Conservation (phyloP, 2,888 invertebrate genomes). For the Diaphora mendica region DNA sequence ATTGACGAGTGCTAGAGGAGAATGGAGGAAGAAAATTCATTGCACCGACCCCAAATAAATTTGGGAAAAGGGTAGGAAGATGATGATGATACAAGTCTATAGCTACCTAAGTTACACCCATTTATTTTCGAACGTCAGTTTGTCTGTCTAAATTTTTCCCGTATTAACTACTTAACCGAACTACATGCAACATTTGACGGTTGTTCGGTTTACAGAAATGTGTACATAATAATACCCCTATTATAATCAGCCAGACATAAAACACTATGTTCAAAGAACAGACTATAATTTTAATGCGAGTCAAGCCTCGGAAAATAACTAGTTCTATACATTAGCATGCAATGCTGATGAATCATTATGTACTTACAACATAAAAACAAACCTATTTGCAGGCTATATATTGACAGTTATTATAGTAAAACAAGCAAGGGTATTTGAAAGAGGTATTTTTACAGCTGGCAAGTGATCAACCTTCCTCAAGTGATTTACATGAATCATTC, state of each 20-base stretch:
- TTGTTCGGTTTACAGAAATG: neutral
- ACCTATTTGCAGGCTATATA: constrained; percentile 29
- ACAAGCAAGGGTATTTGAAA: constrained; percentile 57
- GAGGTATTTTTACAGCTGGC: constrained; percentile 69
- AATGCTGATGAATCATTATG: neutral
- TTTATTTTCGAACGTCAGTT: neutral
- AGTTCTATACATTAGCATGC: neutral
- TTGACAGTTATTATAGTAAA: constrained; percentile 43
- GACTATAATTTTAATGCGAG: neutral
- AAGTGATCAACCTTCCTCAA: constrained; percentile 66
- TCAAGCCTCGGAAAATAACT: neutral
- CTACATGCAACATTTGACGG: no score
- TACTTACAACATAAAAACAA: constrained; percentile 13
- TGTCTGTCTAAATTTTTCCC: neutral
- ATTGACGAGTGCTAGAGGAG: no score
- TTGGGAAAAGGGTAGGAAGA: no score
- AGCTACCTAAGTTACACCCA: neutral
- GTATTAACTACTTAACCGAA: neutral
- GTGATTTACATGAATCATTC: constrained; percentile 65
- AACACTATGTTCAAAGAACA: neutral
- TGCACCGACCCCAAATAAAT: no score
- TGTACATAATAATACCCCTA: neutral
- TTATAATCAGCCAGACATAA: neutral
- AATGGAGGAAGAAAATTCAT: no score
- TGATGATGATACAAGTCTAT: no score